Conservation (phyloP, 2,113 vertebrate species). For the Podocnemis expansa region DNA sequence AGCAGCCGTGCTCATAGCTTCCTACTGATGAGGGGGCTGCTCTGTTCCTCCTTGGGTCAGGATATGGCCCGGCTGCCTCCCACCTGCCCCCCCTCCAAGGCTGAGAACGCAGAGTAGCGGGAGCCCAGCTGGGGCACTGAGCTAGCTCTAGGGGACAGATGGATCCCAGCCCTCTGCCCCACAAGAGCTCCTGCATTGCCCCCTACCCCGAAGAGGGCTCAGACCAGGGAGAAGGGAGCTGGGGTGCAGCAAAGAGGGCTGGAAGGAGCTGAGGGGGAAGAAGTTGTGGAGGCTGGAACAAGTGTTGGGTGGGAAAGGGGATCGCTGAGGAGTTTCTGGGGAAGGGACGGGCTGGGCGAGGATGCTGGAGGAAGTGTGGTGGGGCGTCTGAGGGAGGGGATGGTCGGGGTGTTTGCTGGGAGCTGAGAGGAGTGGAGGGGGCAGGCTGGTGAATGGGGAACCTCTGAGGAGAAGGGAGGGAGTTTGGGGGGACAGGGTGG, state of each 20-base stretch:
- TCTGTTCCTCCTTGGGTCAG: background rate
- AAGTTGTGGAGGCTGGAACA: background rate
- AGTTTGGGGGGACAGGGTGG: background rate
- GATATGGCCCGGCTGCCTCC: background rate
- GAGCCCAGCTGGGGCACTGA: background rate
- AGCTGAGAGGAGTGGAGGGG: background rate
- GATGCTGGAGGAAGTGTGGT: rapidly evolving
- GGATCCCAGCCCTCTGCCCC: background rate
- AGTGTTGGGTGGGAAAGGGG: background rate
- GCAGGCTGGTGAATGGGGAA: too few relatives aligned
- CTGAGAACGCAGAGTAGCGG: background rate
- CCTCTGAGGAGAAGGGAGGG: background rate
- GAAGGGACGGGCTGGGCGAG: rapidly evolving
- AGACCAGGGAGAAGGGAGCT: background rate
- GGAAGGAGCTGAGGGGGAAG: background rate
- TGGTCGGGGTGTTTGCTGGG: background rate
- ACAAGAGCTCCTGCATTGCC: background rate
- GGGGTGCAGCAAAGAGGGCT: background rate
- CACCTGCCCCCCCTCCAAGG: background rate
- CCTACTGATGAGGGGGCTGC: background rate
- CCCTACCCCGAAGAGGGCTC: background rate
- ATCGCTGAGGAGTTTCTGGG: rapidly evolving
- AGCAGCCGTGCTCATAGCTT: background rate
- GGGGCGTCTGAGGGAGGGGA: too few relatives aligned
- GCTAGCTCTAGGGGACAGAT: background rate